Evolutionary conservation across 2,797 vertebrate genomes (phyloP), one percentile per base, ranked within the genome.

Genomic region (Protosalanx chinensis): DNA sequence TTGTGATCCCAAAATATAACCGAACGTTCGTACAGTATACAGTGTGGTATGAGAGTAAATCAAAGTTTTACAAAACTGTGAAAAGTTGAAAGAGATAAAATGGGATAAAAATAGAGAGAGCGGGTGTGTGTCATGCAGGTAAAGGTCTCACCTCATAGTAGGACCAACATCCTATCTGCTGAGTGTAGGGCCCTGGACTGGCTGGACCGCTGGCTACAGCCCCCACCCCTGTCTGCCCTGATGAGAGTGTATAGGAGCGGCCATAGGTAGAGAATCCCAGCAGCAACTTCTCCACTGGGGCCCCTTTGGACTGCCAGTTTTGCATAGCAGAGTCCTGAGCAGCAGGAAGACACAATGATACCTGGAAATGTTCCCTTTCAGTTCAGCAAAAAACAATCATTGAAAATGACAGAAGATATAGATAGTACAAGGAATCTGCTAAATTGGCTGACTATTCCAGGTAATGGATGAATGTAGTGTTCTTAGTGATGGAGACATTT

Each of bases 101-200:
- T 1, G 23, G 27, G 18, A n/a, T 32, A 41, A 5, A 12, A 53
- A 23, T 1, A 51, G 5, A 18, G 6, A 2, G 18, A 27, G 7
- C 2, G 41, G 3, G 33, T 37, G 35, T 7, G 35, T 37, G 7
- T 37, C 33, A 6, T 7, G 35, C 35, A 37, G 49, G 16, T 53
- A 3, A 53, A 53, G 13, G 16, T 53, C 58, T 78, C 81, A 95
- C 93, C 91, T 95, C 93, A 76, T 91, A 95, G 81, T 93, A 92
- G 70, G 93, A 90, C 91, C 92, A 91, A 73, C 93, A 71, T 49
- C 93, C 92, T 29, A 88, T 84, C 70, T 93, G 85, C 35, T 91
- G 87, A 27, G 90, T 95, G 78, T 90, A 94, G 62, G 89, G 76
- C 29, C 92, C 93, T 1, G 93, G 87, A 67, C 82, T 75, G 6